Evolutionary conservation across 2,888 invertebrate species (phyloP), one percentile per base, ranked within the genome.

Genomic region (Volucella inanis): DNA sequence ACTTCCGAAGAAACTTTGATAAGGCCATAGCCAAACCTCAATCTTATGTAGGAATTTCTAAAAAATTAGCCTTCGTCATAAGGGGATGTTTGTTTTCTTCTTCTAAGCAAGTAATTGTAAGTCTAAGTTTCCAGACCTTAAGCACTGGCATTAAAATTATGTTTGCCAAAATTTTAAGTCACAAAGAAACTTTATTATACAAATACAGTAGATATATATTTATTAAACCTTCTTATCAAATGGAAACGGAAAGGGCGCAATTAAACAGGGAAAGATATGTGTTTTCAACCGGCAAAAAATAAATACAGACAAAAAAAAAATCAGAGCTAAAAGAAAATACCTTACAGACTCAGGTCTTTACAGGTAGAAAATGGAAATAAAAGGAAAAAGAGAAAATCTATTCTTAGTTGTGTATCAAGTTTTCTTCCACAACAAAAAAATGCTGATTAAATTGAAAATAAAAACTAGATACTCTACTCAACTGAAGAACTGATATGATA

Each of bases 181-280:
- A 31, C 41, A 64, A 77, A 31, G 55, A 78, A 78, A 68, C 55
- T 68, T 57, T 83, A 68, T 14, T 62, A 77, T 12, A 39, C 8
- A n/a, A 15, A 18, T 18, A 49, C 10, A 22, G 52, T 31, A 31
- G 8, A 2, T 57, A 10, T 15, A 14, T 12, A n/a, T n/a, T n/a
- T n/a, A n/a, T n/a, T n/a, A n/a, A 59, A 18, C 39, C 38, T 39
- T 54, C 70, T 77, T 77, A 77, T 77, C 77, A 77, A 62, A 61
- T 31, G 6, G 6, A 31, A 31, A 31, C 4, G 31, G 31, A 31
- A 31, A 31, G 31, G 41, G 59, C 41, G 49, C 71, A 41, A 41
- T 59, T 12, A 15, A 38, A 59, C 11, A 18, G 47, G n/a, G n/a
- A 41, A 55, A 52, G 39, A 57, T 64, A 41, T 49, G 47, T 41